Evolutionary conservation across 2,113 vertebrate genomes (phyloP), one percentile per base, ranked within the genome.

Genomic region (Mustelus asterias): DNA sequence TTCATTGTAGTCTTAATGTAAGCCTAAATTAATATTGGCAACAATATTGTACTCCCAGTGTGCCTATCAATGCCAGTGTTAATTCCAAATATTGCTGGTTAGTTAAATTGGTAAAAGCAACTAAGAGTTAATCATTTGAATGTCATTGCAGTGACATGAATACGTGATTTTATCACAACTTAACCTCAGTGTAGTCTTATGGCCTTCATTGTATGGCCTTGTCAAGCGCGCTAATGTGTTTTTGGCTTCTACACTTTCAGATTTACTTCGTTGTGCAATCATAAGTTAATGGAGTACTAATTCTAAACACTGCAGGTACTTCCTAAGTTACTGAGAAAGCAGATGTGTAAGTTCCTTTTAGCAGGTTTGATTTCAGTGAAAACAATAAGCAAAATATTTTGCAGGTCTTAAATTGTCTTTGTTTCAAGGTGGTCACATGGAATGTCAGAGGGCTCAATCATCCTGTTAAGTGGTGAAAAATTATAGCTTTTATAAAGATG

Each of bases 41-140:
- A 83, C 6, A 2, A 83, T 83, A 20, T 9, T 22, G 44, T 44
- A 26, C 41, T 54, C 24, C 83, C 85, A 88, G 9, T 26, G 22
- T 88, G 44, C 26, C 86, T 65, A 33, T 90, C 60, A 58, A 58
- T 90, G 2, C 37, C n/a, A 22, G 37, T 2, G n/a, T 65, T 65
- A 65, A 93, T 93, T 63, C 89, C 89, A 93, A n/a, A 93, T 93
- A 93, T 37, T 65, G 67, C 63, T 67, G n/a, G n/a, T 93, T 58
- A 92, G 58, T 92, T 18, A 63, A 92, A 58, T 18, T 37, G 60
- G 18, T 37, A 41, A 93, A 60, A 60, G 29, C 89, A 92, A 92
- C 60, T 20, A 7, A 63, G 60, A 11, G 6, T 93, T 37, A 93
- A 67, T 65, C 29, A 65, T n/a, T 93, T 93, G 14, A 20, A 18